Base-by-base conservation (phyloP, 2,797 vertebrate genomes). In the Myotis vivesi region DNA sequence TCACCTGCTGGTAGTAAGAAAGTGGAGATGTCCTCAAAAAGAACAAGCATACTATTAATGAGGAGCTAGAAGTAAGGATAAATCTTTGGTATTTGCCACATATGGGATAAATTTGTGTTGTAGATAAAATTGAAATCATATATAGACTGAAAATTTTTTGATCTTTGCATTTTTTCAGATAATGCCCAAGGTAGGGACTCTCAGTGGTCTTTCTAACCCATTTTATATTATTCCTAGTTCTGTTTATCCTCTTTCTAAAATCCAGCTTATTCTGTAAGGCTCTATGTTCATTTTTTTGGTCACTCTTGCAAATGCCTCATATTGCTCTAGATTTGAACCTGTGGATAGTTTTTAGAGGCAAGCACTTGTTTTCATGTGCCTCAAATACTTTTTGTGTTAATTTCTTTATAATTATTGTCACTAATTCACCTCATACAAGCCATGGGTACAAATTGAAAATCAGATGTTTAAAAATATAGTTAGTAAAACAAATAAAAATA, bases 261-360 rank as follows among this genome's bases (percentile, higher is more conserved):
- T 81, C 17, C 22, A 51, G 0, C 25, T 84, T 84, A 53, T 62
- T 89, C 15, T 72, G 2, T 91, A 38, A 87, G 19, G n/a, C 44
- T 41, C 6, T 73, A 0, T 77, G 44, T 71, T 94, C 68, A 76
- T 80, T 49, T 87, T 94, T 94, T 94, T 87, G 44, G 44, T 81
- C 41, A 85, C 1, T 36, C 28, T 66, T 55, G 8, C 7, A 81
- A 69, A 73, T 82, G 7, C 6, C 44, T 0, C n/a, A 17, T 76
- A 41, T 3, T 66, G 11, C 46, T 81, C 69, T 77, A 33, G n/a
- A 17, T 4, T 25, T 77, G 33, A 71, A 72, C 28, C 20, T 53
- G 23, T 17, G 6, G 25, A 55, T 86, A 68, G 0, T 59, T 94
- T 87, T 92, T 87, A 59, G 44, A 76, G 19, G 5, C 41, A 87